Percentiles rank a stretch among this genome's conserved stretches.
These are phyloP conservation scores for Tragulus kanchil DNA, from an alignment of 2,113 vertebrate species.

Conservation along the genomic window DNA sequence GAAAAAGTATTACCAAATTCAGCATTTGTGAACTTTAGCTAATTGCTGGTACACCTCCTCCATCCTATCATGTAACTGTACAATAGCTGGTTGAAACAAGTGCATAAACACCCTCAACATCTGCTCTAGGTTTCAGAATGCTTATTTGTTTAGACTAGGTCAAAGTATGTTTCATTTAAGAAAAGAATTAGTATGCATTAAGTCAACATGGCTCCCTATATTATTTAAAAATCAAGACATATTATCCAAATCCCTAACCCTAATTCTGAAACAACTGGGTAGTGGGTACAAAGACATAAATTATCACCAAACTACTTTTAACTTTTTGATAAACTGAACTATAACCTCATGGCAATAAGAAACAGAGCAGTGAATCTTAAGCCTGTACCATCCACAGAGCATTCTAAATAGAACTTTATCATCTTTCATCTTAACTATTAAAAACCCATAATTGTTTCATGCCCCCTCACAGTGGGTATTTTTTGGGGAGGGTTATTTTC, in stretches of 20 bases:
- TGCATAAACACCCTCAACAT: not conserved
- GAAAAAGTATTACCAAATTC: not conserved
- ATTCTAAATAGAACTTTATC: not conserved
- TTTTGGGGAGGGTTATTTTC: not conserved
- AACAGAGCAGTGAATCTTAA: not conserved
- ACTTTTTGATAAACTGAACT: not conserved
- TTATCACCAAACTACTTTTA: not conserved
- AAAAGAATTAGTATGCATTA: not conserved
- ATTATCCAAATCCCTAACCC: not conserved
- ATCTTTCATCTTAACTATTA: not conserved
- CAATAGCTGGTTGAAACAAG: not conserved
- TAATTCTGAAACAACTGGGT: not conserved
- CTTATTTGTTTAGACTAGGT: not conserved
- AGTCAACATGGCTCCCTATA: not conserved
- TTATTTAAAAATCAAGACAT: conserved; percentile 15
- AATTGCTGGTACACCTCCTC: not conserved
- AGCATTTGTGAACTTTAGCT: conserved; percentile 18
- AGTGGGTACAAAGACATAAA: not conserved
- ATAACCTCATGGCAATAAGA: not conserved
- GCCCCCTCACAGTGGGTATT: not conserved
- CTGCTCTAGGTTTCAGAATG: not conserved
- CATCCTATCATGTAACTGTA: not conserved
- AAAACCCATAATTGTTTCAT: not conserved
- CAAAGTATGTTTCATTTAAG: not conserved
- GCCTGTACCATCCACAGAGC: not conserved